Percentiles rank a stretch among this genome's conserved stretches.
Conservation (phyloP, 2,888 invertebrate genomes). For the Megaustenia siamemsis region DNA sequence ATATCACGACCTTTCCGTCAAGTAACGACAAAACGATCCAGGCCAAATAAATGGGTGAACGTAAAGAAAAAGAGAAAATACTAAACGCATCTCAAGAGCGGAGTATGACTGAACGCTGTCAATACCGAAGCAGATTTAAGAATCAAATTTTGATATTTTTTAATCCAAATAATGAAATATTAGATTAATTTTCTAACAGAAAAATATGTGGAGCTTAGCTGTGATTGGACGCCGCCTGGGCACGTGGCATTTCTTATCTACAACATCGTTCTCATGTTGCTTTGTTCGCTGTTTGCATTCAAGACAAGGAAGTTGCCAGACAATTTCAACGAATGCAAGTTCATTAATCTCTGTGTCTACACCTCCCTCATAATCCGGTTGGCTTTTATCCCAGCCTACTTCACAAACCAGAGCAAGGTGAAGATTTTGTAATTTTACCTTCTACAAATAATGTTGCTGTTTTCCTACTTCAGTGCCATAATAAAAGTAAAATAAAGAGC, state of each 20-base stretch:
- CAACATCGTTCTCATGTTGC: slow-evolving; percentile 68
- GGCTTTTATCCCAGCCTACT: slow-evolving; percentile 72
- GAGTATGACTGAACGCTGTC: no score
- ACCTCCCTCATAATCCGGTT: slow-evolving; percentile 71
- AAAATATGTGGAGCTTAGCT: slow-evolving; percentile 67
- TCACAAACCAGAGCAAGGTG: slow-evolving; percentile 59
- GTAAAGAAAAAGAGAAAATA: no score
- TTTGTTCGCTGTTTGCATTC: slow-evolving; percentile 71
- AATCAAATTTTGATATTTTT: no score
- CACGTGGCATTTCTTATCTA: slow-evolving; percentile 65
- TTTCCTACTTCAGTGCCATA: no score
- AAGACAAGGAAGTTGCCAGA: slow-evolving; percentile 74
- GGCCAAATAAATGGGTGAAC: no score
- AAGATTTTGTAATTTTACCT: not conserved
- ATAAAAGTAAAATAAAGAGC: no score
- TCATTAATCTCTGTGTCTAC: slow-evolving; percentile 72
- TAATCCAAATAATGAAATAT: not conserved
- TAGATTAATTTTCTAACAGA: slow-evolving; percentile 53
- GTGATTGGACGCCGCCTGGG: slow-evolving; percentile 62
- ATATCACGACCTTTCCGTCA: no score
- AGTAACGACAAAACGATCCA: no score
- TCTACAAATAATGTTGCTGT: not conserved
- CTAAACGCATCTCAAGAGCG: no score
- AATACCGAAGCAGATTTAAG: no score
- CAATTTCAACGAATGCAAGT: slow-evolving; percentile 75